These are phyloP conservation scores for Coecobrya sp. DNA, from an alignment of 2,888 invertebrate genomes.

Conservation along the genomic window DNA sequence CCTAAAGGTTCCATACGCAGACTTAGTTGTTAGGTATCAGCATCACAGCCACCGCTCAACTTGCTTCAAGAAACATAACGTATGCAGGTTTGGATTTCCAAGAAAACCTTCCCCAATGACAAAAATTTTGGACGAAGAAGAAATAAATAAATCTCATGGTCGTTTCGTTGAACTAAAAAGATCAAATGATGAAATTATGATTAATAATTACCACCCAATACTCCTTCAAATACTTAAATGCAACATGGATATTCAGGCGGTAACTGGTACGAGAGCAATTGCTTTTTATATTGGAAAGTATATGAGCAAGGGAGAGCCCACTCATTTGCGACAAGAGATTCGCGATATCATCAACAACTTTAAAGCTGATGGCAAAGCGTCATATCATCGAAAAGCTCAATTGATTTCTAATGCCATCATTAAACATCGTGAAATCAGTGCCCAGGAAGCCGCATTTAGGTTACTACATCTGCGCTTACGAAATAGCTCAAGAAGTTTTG, in stretches of 20 bases:
- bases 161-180: conserved; percentile 73
- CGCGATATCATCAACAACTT: conserved; percentile 4
- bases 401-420: conserved; percentile 40
- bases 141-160: conserved; percentile 34
- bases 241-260: conserved; percentile 77
- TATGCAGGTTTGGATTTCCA: conserved; percentile 71
- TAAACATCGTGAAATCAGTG: conserved; percentile 57
- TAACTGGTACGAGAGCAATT: conserved; percentile 64
- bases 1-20: not conserved
- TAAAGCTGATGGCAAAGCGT: not conserved
- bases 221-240: conserved; percentile 64
- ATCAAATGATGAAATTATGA: conserved; percentile 49
- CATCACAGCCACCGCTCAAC: conserved; percentile 52
- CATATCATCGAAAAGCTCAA: not conserved
- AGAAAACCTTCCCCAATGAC: not conserved
- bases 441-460: conserved; percentile 70
- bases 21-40: conserved; percentile 64
- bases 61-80: conserved; percentile 67
- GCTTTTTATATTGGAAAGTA: conserved; percentile 79
- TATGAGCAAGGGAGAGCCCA: conserved; percentile 71
- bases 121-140: conserved; percentile 60
- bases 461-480: conserved; percentile 57
- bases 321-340: conserved; percentile 42
- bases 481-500: not conserved
- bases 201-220: conserved; percentile 78